Base-by-base conservation (phyloP, 2,888 invertebrate genomes). In the Magallana nippona region DNA sequence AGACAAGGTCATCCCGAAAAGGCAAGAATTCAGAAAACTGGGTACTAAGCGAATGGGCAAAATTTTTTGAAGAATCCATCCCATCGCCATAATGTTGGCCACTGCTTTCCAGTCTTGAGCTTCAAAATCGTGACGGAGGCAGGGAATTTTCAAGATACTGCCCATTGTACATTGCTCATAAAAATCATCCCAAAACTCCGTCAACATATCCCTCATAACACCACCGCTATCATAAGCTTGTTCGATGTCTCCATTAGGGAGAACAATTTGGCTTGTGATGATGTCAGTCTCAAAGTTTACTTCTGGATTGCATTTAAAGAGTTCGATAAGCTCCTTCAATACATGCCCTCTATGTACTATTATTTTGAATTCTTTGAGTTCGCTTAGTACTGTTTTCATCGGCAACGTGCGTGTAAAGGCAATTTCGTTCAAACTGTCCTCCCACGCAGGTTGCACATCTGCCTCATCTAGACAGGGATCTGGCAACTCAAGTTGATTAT, bases 181-280 rank as follows among this genome's bases (percentile, higher is more conserved):
- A 17, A 82, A 77, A n/a, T 82, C 82, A 22, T 82, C 82, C 82
- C 82, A 82, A 19, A 71, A 82, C 55, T 82, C 71, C 55, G 82
- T 82, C 1, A 82, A 27, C 71, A 82, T 22, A 77, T 55, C 82
- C 27, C 82, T 13, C 77, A 82, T 82, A 19, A 62, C 62, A 55
- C 77, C 82, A 10, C 81, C 62, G 56, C 57, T 82, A 27, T 82
- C 82, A 77, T 56, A 82, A 19, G 82, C 82, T 22, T 77, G 82
- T 56, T 55, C 56, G 55, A 22, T 44, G 71, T 82, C 82, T 55
- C 82, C 82, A 55, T 82, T 82, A 56, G 82, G 82, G 55, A 82
- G 82, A 71, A 82, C 57, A 11, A 82, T 77, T 22, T 22, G 19
- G 19, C 77, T 57, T 77, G 56, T 82, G 55, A 71, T 82, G 0